phyloP scores from a whole-genome alignment of 2,113 vertebrate genomes.

The Anarrhichthys ocellatus region DNA sequence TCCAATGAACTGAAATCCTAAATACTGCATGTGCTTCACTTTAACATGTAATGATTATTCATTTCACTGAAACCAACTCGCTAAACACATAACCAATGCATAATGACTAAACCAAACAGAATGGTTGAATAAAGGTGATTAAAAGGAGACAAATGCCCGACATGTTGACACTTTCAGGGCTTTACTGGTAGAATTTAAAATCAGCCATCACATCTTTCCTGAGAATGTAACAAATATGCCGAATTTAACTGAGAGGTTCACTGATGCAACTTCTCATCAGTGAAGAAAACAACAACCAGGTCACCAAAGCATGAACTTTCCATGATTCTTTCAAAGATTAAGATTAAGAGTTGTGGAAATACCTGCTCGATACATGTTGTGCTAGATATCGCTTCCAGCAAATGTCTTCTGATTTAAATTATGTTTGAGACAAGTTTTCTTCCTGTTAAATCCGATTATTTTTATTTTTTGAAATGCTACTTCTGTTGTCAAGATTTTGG shows the following conservation, averaged over 20 bases:
- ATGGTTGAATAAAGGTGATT: conserved; percentile 16
- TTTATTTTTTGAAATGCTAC: neutral
- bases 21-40: conserved; percentile 64
- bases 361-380: neutral
- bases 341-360: neutral
- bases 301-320: conserved; percentile 19
- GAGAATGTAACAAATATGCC: conserved; percentile 57
- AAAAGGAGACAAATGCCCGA: conserved; percentile 33
- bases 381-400: neutral
- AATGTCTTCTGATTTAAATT: neutral
- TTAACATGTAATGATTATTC: conserved; percentile 3
- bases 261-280: neutral
- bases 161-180: conserved; percentile 24
- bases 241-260: neutral
- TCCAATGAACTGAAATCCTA: conserved; percentile 54
- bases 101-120: conserved; percentile 28
- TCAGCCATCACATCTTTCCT: conserved; percentile 52
- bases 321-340: neutral
- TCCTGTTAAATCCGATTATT: neutral
- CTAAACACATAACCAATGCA: conserved; percentile 15
- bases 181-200: conserved; percentile 40
- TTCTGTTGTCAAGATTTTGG: neutral
- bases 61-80: conserved; percentile 33
- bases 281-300: conserved; percentile 8
- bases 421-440: neutral